Evolutionary conservation across 2,797 vertebrate genomes (phyloP), one percentile per base, ranked within the genome.

Genomic region (Lagocephalus sceleratus): DNA sequence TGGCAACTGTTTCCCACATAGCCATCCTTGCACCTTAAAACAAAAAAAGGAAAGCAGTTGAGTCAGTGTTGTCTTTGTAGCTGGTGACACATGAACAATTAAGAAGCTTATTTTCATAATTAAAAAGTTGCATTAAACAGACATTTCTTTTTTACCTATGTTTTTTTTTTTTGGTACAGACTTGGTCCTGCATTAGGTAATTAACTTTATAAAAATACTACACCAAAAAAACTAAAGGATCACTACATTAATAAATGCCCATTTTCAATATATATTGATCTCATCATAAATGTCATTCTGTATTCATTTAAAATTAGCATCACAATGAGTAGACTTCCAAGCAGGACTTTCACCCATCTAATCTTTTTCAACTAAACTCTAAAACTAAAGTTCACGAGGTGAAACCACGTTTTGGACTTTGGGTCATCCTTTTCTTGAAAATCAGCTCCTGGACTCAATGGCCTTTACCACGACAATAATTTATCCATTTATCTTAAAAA

Each of bases 1-100:
- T 91, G 85, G 68, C 90, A 92, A 32, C 47, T 73, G 51, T 43
- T 73, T 20, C 91, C 91, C 3, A 47, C 5, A 32, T 52, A 90
- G 50, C 76, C 83, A 1, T 84, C 75, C 0, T 0, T 43, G 69
- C 91, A 92, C 51, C 91, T 92, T 66, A 44, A 68, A 55, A 75
- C 14, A 54, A 21, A 43, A 46, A 14, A 0, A 20, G 17, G 40
- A 35, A 35, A 35, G 11, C 14, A 35, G 2, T 14, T 14, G 5
- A 2, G 12, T 35, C 32, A 42, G 49, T 48, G 69, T 7, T 16
- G 4, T 41, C 0, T 7, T 9, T 1, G 23, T n/a, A 47, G 32
- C 1, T 6, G 22, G 1, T 14, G 21, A 20, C 17, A 32, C n/a
- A 7, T n/a, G 26, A 54, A 29, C 19, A 48, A 20, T 38, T 38